Evolutionary conservation across 2,797 vertebrate species (phyloP).

Genomic region (Sarcoramphus papa): DNA sequence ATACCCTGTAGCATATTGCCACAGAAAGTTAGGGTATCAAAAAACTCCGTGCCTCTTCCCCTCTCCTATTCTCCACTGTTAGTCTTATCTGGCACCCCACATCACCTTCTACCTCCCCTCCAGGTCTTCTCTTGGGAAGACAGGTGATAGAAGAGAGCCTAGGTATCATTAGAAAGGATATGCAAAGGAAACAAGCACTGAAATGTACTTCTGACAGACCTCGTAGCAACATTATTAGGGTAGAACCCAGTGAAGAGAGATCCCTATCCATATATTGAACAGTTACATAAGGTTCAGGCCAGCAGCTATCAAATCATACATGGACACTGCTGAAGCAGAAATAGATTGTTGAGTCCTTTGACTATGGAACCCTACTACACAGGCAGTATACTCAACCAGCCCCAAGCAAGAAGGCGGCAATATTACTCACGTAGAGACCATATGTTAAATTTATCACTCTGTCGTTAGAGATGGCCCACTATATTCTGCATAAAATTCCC

Average conservation of each 20-base stretch:
- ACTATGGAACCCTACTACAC: not conserved
- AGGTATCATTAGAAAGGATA: not conserved
- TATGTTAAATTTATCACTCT: not conserved
- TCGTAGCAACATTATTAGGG: not conserved
- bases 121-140: not conserved
- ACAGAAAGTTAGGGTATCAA: not conserved
- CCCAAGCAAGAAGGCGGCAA: not conserved
- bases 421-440: rapidly evolving
- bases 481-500: not conserved
- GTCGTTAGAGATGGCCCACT: not conserved
- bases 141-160: not conserved
- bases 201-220: not conserved
- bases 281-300: not conserved
- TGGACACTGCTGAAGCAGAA: not conserved
- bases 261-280: not conserved
- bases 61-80: not conserved
- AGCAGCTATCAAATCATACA: not conserved
- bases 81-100: not conserved
- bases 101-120: not conserved
- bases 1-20: not conserved
- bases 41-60: not conserved
- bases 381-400: not conserved
- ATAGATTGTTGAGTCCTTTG: not conserved
- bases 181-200: not conserved
- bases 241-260: not conserved